Evolutionary conservation across 2,888 invertebrate species (phyloP).

Genomic region (Omphaloscelis lunosa): DNA sequence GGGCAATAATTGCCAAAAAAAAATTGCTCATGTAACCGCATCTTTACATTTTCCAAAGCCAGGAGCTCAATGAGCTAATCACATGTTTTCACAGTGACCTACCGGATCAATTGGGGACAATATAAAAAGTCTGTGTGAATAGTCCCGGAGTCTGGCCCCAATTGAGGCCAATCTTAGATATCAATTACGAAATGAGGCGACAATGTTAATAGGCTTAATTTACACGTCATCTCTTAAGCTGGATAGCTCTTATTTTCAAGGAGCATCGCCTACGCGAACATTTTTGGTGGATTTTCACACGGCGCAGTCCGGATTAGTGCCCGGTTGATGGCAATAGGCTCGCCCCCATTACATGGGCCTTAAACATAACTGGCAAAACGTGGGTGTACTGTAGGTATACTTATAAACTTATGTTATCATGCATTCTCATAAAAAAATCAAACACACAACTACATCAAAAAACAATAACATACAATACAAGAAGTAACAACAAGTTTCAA

Average conservation of each 20-base stretch:
- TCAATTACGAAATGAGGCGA: conserved; percentile 61
- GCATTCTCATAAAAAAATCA: too few species aligned
- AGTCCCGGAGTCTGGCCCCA: conserved; percentile 37
- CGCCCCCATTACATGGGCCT: too few species aligned
- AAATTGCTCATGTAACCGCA: not conserved
- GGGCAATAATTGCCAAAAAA: not conserved
- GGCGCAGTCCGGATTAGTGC: too few species aligned
- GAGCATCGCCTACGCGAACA: not conserved
- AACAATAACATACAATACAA: too few species aligned
- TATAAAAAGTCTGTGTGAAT: conserved; percentile 56
- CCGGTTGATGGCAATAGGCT: too few species aligned
- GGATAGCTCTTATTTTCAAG: conserved; percentile 19
- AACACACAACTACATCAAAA: too few species aligned
- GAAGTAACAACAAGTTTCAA: too few species aligned
- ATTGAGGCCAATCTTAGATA: conserved; percentile 66
- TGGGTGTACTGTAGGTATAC: too few species aligned
- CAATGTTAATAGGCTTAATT: conserved; percentile 59
- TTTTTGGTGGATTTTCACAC: conserved; percentile 7
- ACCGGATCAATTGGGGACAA: conserved; percentile 51
- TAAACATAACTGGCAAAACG: too few species aligned
- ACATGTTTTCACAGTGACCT: conserved; percentile 24
- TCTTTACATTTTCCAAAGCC: not conserved
- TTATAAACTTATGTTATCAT: too few species aligned
- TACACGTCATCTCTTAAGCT: conserved; percentile 40
- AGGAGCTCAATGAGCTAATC: conserved; percentile 18